phyloP scores from a whole-genome alignment of 1,140 invertebrate species.

The Caerostris extrusa region DNA sequence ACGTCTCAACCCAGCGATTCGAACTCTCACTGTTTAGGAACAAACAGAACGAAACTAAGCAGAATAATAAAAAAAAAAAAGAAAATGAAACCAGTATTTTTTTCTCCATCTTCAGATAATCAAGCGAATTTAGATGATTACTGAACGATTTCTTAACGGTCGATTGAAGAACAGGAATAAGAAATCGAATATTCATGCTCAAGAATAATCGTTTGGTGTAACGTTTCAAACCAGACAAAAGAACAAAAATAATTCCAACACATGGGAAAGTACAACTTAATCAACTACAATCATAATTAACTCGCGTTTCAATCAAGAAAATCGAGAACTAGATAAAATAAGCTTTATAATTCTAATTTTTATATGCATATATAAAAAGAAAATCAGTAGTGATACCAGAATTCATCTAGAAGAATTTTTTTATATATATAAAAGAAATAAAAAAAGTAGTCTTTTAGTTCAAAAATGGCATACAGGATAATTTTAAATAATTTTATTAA shows the following conservation, averaged over 20 bases:
- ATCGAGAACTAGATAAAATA: no score
- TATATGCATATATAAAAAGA: not conserved
- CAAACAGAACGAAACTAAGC: conserved; percentile 15
- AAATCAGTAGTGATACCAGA: not conserved
- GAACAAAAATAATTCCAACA: not conserved
- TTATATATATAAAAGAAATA: no score
- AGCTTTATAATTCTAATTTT: not conserved
- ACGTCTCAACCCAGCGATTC: not conserved
- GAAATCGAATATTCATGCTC: not conserved
- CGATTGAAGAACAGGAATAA: not conserved
- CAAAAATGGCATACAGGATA: no score
- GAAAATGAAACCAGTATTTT: not conserved
- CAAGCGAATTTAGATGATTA: not conserved
- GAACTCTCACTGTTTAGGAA: conserved; percentile 8
- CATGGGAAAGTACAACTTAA: not conserved
- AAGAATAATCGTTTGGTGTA: not conserved
- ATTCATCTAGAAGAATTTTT: no score
- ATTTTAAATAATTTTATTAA: no score
- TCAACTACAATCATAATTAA: no score
- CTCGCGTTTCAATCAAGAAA: no score
- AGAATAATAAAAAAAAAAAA: not conserved
- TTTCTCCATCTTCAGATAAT: not conserved
- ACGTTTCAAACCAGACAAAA: no score
- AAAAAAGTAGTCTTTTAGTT: no score
- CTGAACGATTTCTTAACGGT: not conserved